Evolutionary conservation across 1,140 invertebrate species (phyloP), one percentile per base, ranked within the genome.

Genomic region (Steinernema feltiae): DNA sequence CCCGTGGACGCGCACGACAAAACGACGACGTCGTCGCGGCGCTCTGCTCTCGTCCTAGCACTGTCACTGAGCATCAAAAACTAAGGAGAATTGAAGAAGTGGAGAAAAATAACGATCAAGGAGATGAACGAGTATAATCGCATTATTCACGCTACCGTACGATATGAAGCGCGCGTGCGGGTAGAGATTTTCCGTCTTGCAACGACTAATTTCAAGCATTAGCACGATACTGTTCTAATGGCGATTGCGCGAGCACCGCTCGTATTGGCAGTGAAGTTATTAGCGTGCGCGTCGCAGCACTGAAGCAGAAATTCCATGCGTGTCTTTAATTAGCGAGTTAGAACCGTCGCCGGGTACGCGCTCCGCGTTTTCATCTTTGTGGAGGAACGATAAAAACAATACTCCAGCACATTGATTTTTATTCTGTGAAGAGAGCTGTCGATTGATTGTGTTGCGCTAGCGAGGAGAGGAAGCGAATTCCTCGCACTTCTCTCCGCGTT

Each of bases 401-500:
- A n/a, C 53, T n/a, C n/a, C 53, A 21, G 12, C 53, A 63, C 53
- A 27, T 27, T 21, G 24, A 63, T 63, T 63, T 41, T n/a, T 63
- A 63, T 63, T 63, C 53, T 27, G 53, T 27, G 53, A 41, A 41
- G 35, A n/a, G 53, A 63, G 15, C 53, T 27, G 15, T 27, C 53
- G 53, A 63, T 63, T 63, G 53, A 63, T 63, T 63, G 53, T 63
- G 53, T 27, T 63, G 53, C 53, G 53, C 15, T 63, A 27, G 53
- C 24, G 53, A 41, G 53, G 53, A 63, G 53, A 63, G 53, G 53
- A 63, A n/a, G 24, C 15, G 53, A 63, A 27, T 63, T 63, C 53
- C 53, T 63, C 24, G 53, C 53, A 63, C 53, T 63, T 63, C 53
- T 63, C 53, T 63, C 53, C 53, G 53, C 35, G n/a, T n/a, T n/a